Percentiles rank a stretch among this genome's conserved stretches.
These are phyloP conservation scores for Argyresthia goedartella DNA, from an alignment of 2,888 invertebrate genomes.

Conservation along the genomic window DNA sequence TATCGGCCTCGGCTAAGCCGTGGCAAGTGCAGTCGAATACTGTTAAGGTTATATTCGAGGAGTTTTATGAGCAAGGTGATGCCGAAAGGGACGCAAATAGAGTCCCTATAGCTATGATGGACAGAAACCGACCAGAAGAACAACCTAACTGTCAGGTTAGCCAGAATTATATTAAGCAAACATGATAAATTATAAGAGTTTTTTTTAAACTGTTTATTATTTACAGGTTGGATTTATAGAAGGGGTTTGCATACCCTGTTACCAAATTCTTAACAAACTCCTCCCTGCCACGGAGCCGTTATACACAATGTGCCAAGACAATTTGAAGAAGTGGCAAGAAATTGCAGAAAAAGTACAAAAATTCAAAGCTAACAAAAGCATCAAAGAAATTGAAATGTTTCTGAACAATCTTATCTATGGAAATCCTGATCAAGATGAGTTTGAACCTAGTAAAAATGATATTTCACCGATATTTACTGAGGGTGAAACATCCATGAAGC, in stretches of 20 bases:
- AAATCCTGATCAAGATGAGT: too few relatives aligned
- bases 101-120: slow-evolving; percentile 86
- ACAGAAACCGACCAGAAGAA: slow-evolving; percentile 78
- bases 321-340: slow-evolving; percentile 45
- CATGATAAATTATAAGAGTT: background rate
- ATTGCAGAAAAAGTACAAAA: too few relatives aligned
- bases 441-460: too few relatives aligned
- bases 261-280: slow-evolving; percentile 74
- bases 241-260: slow-evolving; percentile 87
- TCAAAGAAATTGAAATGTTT: too few relatives aligned
- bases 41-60: slow-evolving; percentile 84
- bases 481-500: too few relatives aligned
- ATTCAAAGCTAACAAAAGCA: too few relatives aligned
- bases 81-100: slow-evolving; percentile 77
- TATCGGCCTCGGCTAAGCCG: slow-evolving; percentile 87
- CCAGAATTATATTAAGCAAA: background rate
- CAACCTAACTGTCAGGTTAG: slow-evolving; percentile 81
- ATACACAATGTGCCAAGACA: slow-evolving; percentile 74
- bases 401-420: too few relatives aligned
- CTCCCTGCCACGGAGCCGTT: slow-evolving; percentile 80
- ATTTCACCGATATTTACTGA: too few relatives aligned
- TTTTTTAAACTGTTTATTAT: background rate
- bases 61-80: slow-evolving; percentile 85
- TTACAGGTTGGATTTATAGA: slow-evolving; percentile 82
- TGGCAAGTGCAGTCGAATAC: slow-evolving; percentile 87